Evolutionary conservation across 2,797 vertebrate genomes (phyloP).

Genomic region (Atherinosoma microstoma): DNA sequence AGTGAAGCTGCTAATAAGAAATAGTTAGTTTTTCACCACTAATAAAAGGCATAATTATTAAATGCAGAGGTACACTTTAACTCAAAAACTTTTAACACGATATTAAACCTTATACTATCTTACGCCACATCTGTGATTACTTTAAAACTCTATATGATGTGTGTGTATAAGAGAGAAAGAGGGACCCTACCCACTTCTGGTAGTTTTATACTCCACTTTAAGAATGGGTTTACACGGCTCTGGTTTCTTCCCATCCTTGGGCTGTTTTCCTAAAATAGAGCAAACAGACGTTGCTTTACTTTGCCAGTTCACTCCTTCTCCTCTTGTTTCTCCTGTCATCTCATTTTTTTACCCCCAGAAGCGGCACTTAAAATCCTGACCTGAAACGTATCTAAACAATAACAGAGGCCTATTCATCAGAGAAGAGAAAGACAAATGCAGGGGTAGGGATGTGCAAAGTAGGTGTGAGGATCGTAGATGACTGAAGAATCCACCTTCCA

Average conservation of each 20-base stretch:
- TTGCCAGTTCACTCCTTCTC: constrained; percentile 48
- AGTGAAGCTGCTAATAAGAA: background rate
- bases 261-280: constrained; percentile 93
- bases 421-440: constrained; percentile 47
- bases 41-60: background rate
- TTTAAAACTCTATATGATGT: background rate
- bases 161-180: background rate
- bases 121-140: constrained; percentile 10
- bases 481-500: constrained; percentile 34
- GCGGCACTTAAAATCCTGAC: constrained; percentile 51
- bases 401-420: constrained; percentile 53
- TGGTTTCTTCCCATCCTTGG: constrained; percentile 99
- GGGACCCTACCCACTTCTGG: constrained; percentile 90
- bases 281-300: constrained; percentile 66
- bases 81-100: background rate
- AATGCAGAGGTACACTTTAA: background rate
- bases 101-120: background rate
- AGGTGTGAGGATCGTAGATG: constrained; percentile 43
- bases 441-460: constrained; percentile 39
- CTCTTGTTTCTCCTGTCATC: constrained; percentile 43
- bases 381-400: constrained; percentile 45
- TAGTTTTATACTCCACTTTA: constrained; percentile 99
- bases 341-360: constrained; percentile 26
- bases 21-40: background rate
- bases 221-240: constrained; percentile 99